Conservation (phyloP, 2,888 invertebrate genomes). For the Zygogramma bicolorata region DNA sequence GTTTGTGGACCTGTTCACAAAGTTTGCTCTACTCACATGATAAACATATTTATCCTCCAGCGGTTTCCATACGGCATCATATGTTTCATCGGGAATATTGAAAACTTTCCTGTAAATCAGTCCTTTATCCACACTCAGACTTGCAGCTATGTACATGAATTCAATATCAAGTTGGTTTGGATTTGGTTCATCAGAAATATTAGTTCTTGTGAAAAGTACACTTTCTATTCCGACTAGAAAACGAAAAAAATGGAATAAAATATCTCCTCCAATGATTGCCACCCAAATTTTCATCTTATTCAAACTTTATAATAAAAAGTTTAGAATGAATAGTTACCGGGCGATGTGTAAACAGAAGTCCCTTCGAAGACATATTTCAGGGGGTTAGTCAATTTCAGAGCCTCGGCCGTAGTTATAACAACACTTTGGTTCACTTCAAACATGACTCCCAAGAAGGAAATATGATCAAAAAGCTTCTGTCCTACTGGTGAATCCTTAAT, state of each 20-base stretch:
- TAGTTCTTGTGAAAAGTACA: conserved; percentile 72
- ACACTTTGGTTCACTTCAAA: neutral
- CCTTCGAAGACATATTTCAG: neutral
- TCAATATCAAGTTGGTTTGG: conserved; percentile 76
- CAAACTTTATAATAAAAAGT: neutral
- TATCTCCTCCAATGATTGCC: too few species aligned
- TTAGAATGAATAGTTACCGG: neutral
- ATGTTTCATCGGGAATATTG: conserved; percentile 71
- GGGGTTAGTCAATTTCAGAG: neutral
- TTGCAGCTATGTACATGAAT: conserved; percentile 74
- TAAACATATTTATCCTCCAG: conserved; percentile 64
- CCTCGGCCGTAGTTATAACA: neutral
- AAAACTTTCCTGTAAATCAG: conserved; percentile 61
- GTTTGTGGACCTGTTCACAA: too few species aligned
- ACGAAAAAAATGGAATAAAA: too few species aligned
- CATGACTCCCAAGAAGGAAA: neutral
- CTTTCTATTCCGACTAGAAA: conserved; percentile 71
- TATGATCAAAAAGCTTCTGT: neutral
- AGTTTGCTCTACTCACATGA: conserved; percentile 37
- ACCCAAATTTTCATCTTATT: too few species aligned
- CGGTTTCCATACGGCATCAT: conserved; percentile 70
- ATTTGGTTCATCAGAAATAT: conserved; percentile 68
- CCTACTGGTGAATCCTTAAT: neutral
- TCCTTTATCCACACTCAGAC: conserved; percentile 56
- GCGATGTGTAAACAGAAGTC: neutral